These are phyloP conservation scores for Pelvicachromis taeniatus DNA, from an alignment of 2,113 vertebrate genomes.

Conservation along the genomic window DNA sequence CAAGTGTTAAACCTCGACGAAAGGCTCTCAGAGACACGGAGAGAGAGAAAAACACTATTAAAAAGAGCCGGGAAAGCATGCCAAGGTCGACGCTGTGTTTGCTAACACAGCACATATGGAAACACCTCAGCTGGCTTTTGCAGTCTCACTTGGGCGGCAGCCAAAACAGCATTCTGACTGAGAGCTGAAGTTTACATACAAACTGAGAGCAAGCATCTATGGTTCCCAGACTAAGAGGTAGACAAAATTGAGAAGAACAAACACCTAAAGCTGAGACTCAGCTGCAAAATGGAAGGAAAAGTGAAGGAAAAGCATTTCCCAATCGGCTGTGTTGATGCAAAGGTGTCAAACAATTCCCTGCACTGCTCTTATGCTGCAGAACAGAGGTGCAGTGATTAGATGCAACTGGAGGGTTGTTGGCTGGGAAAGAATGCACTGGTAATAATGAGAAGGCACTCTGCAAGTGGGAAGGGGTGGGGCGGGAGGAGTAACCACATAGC, in stretches of 20 bases:
- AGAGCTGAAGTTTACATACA: constrained; percentile 9
- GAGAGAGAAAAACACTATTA: background rate
- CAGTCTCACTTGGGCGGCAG: constrained; percentile 10
- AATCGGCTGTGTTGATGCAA: background rate
- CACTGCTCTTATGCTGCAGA: background rate
- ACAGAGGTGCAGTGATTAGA: constrained; percentile 14
- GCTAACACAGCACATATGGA: constrained; percentile 45
- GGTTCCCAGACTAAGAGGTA: background rate
- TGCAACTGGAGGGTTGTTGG: constrained; percentile 9
- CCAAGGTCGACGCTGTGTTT: constrained; percentile 41
- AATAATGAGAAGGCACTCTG: background rate
- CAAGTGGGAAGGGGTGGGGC: background rate
- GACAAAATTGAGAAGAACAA: background rate
- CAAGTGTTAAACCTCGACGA: constrained; percentile 10
- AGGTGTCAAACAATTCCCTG: background rate
- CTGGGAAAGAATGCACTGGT: constrained; percentile 1
- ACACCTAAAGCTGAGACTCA: background rate
- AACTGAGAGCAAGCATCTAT: background rate
- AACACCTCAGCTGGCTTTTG: constrained; percentile 35
- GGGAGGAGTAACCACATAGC: background rate
- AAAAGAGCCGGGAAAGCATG: background rate
- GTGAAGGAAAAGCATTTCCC: background rate
- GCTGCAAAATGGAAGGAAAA: background rate
- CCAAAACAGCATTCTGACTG: constrained; percentile 9
- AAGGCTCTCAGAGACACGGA: background rate